Base-by-base conservation (phyloP, 2,888 invertebrate species). In the Archips xylosteana region DNA sequence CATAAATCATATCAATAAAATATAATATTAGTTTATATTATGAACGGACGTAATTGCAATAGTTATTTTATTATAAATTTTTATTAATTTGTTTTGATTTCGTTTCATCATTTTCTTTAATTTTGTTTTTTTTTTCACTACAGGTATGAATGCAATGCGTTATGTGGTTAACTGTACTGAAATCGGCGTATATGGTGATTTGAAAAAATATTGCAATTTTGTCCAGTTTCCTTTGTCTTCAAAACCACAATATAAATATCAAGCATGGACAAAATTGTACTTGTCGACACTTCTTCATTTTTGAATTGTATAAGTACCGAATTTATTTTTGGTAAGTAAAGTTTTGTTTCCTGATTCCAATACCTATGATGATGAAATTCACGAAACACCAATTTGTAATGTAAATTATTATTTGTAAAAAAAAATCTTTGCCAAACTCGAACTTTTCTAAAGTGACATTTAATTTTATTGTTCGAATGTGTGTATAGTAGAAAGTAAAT, bases 101-200 rank as follows among this genome's bases (percentile, higher is more conserved):
- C 23, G 23, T 23, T 23, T 23, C 1, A 1, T 23, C 23, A 76
- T 77, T 77, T 80, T 81, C 76, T 79, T 77, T 80, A 79, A 75
- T 76, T 80, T 81, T 84, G 77, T 83, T 87, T 87, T 75, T 81
- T 81, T 85, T 85, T 85, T 79, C 79, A 79, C 84, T 84, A 79
- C 92, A 94, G 94, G 94, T 94, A 94, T 91, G 94, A 94, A 83
- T 94, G 94, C 91, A 91, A 86, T 83, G 89, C 93, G 76, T 89
- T 94, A 80, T 94, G 94, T 92, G 94, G 92, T 90, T 94, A 91
- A 92, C 87, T 78, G 78, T 80, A 78, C 74, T 76, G 74, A 74
- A 80, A 78, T 78, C 83, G 84, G 76, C 84, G 80, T 77, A 83
- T 81, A 77, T 84, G 83, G 83, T 80, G 85, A 85, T 78, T 80